Base-by-base conservation (phyloP, 2,888 invertebrate genomes). In the Scaptomyza cyrtandrae region DNA sequence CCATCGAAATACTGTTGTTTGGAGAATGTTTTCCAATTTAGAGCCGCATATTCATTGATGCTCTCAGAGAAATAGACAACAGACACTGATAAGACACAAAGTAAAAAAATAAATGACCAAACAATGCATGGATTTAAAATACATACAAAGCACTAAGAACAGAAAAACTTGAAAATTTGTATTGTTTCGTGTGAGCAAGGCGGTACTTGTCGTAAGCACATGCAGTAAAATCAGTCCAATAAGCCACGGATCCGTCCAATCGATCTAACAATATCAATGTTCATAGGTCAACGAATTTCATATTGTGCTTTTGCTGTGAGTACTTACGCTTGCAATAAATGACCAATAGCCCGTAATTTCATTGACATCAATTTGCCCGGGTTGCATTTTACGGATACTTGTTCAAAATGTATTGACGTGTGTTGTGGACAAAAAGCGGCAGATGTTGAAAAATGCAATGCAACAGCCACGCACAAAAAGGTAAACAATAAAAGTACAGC, bases 1-100 rank as follows among this genome's bases (percentile, higher is more conserved):
- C 96, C 96, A 92, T 98, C 98, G 91, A 98, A 98, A 92, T 98
- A 98, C 90, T 98, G 98, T 86, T 98, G 97, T 81, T 95, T 94
- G 0, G 98, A 96, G 92, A 98, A 98, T 64, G 95, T 93, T 86
- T 95, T 95, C 97, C 97, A 98, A 92, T 98, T 96, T 73, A 94
- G 94, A 0, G 98, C 97, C 3, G 97, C 98, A 72, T 97, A 94
- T 93, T 97, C 96, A 91, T 98, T 98, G 79, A 98, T 96, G 84
- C 94, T 96, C 92, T 98, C 98, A 24, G 98, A 97, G 90, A 96
- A 97, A 91, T 97, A 98, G 13, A 98, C 98, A 69, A 97, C 92
- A 43, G 96, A 92, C 86, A 98, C 97, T 98, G 93, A 67, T 95
- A 90, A 80, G 49, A 37, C 55, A 52, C 9, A 3, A 19, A 11